Conservation (phyloP, 2,113 vertebrate species). For the Silurus glanis region DNA sequence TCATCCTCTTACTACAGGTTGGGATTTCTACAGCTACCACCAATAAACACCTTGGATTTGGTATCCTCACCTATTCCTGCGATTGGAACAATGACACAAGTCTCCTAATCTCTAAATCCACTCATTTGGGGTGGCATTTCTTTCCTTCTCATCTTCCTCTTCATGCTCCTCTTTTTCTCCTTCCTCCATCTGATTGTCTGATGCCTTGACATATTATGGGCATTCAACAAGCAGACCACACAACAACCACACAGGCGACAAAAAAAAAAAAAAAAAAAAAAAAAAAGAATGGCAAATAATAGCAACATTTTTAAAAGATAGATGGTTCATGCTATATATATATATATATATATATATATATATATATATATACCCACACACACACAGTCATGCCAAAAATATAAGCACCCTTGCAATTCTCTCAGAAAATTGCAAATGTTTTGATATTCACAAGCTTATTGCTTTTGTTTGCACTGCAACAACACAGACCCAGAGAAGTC, state of each 20-base stretch:
- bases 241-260: slow-evolving; percentile 57
- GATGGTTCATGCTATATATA: slow-evolving; percentile 10
- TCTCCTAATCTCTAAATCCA: slow-evolving; percentile 78
- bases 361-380: no score
- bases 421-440: no score
- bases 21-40: slow-evolving; percentile 53
- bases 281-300: slow-evolving; percentile 41
- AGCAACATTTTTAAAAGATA: slow-evolving; percentile 61
- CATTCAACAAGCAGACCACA: slow-evolving; percentile 53
- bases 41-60: slow-evolving; percentile 49
- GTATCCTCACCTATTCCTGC: slow-evolving; percentile 71
- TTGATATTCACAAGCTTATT: no score
- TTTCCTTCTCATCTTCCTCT: slow-evolving; percentile 72
- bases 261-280: slow-evolving; percentile 51
- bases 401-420: no score
- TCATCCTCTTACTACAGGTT: neutral
- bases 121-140: slow-evolving; percentile 74
- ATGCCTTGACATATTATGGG: slow-evolving; percentile 64
- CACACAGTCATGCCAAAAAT: no score
- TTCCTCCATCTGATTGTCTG: slow-evolving; percentile 67
- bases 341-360: no score
- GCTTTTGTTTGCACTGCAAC: no score
- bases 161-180: slow-evolving; percentile 58
- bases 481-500: no score
- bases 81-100: slow-evolving; percentile 68